Percentiles rank a stretch among this genome's conserved stretches.
phyloP scores from a whole-genome alignment of 2,797 vertebrate species.

The Pteronotus mesoamericanus region DNA sequence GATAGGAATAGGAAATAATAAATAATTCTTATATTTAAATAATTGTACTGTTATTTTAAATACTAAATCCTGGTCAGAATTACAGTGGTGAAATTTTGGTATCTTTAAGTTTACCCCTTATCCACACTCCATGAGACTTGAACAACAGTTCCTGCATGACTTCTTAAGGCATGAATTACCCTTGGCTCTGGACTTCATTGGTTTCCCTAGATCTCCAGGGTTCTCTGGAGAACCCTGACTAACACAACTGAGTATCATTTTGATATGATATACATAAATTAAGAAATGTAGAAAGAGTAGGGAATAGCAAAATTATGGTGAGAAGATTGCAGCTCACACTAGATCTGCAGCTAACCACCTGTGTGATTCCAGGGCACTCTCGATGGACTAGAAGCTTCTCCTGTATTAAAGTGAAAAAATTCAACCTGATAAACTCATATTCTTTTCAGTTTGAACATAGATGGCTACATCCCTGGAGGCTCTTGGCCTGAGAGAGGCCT shows the following conservation, averaged over 20 bases:
- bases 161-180: not conserved
- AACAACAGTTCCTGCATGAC: not conserved
- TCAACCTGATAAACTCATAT: not conserved
- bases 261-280: not conserved
- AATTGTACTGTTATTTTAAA: not conserved
- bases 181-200: not conserved
- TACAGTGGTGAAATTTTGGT: not conserved
- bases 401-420: not conserved
- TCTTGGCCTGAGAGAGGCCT: not conserved
- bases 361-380: not conserved
- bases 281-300: not conserved
- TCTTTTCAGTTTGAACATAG: not conserved
- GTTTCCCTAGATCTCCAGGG: not conserved
- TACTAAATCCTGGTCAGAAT: not conserved
- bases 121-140: not conserved
- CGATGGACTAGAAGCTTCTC: not conserved
- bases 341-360: not conserved
- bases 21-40: slow-evolving; percentile 26
- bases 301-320: not conserved
- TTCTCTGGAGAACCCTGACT: not conserved
- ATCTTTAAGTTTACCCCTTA: not conserved
- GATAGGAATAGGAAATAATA: not conserved
- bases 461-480: not conserved
- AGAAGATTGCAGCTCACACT: not conserved
- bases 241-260: not conserved